phyloP scores from a whole-genome alignment of 2,797 vertebrate genomes.

The Pristis pectinata region DNA sequence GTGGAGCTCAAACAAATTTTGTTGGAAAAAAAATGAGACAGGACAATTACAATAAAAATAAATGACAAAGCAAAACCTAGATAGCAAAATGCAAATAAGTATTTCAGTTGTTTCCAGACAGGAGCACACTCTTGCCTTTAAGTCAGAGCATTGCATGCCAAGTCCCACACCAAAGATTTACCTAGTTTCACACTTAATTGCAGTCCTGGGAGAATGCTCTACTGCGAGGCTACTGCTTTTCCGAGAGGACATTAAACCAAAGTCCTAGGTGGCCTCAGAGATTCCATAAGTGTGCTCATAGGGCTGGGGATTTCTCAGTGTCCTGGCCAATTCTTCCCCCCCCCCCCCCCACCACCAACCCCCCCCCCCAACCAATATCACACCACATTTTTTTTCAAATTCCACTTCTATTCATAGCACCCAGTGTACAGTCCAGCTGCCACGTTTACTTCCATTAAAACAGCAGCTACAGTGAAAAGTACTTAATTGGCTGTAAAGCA shows the following conservation, averaged over 20 bases:
- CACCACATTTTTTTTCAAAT: neutral
- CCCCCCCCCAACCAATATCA: neutral
- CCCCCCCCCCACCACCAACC: neutral
- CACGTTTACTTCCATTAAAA: neutral
- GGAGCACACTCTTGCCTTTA: neutral
- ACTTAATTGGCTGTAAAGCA: neutral
- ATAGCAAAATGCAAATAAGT: neutral
- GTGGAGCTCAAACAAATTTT: neutral
- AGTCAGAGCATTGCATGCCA: neutral
- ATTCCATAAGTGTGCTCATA: too few relatives aligned
- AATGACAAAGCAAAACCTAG: neutral
- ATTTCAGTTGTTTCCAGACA: neutral
- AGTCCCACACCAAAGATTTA: neutral
- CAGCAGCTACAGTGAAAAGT: neutral
- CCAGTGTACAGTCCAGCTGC: neutral
- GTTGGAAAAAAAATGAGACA: neutral
- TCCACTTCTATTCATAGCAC: neutral
- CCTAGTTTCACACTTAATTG: neutral
- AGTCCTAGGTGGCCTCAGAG: neutral
- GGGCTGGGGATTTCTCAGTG: neutral
- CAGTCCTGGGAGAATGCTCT: neutral
- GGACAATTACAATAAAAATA: neutral
- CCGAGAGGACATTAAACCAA: neutral
- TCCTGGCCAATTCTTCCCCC: neutral
- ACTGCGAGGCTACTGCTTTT: neutral